phyloP scores from a whole-genome alignment of 2,888 invertebrate species.

The Andrena marginata region DNA sequence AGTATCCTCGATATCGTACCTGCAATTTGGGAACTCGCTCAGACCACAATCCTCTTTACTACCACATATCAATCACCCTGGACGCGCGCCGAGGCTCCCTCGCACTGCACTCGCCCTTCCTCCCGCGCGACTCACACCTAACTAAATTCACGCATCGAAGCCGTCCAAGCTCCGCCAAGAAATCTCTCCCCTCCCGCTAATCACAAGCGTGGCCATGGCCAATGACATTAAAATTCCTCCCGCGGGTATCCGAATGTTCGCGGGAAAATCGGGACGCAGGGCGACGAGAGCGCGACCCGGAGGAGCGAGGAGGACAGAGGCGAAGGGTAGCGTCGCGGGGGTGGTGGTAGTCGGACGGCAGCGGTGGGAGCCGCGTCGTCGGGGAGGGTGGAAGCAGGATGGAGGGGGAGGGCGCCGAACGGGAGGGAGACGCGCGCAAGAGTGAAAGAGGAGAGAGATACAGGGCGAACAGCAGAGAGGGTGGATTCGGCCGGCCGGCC shows the following conservation, averaged over 20 bases:
- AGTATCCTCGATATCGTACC: too few species aligned
- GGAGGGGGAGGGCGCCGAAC: neutral
- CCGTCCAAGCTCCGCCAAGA: too few species aligned
- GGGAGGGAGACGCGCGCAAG: slow-evolving; percentile 37
- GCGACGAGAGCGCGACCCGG: slow-evolving; percentile 10
- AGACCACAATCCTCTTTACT: too few species aligned
- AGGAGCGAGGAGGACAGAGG: slow-evolving; percentile 26
- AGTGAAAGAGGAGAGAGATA: slow-evolving; percentile 38
- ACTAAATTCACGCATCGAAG: too few species aligned
- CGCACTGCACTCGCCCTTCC: too few species aligned
- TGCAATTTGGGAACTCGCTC: too few species aligned
- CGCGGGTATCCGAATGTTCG: slow-evolving; percentile 18
- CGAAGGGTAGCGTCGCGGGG: slow-evolving; percentile 19
- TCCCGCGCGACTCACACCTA: too few species aligned
- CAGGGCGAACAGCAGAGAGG: slow-evolving; percentile 65
- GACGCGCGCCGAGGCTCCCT: too few species aligned
- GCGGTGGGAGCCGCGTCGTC: slow-evolving; percentile 1
- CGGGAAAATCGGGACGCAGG: slow-evolving; percentile 30
- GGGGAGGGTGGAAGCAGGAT: slow-evolving; percentile 32
- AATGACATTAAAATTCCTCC: neutral
- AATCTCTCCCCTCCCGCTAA: neutral
- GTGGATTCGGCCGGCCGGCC: slow-evolving; percentile 80
- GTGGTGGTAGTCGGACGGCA: neutral
- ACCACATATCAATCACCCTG: too few species aligned
- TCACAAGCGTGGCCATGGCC: too few species aligned